These are phyloP conservation scores for Empidonax alnorum DNA, from an alignment of 2,113 vertebrate species.

Conservation along the genomic window DNA sequence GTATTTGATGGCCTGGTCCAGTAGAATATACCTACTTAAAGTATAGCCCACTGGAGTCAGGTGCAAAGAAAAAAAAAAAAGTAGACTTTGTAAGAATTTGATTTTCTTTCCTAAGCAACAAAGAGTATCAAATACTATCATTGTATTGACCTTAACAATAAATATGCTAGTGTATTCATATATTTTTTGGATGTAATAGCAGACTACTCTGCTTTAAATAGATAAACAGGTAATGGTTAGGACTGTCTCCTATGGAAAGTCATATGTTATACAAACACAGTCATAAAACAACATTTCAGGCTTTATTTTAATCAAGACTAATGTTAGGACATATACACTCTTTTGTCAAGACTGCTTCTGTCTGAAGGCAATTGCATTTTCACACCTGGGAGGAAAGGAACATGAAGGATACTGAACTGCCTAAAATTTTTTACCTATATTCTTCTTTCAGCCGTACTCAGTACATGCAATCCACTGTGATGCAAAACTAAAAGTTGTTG, in stretches of 20 bases:
- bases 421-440: neutral
- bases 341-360: constrained; percentile 14
- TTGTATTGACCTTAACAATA: constrained; percentile 67
- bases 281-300: constrained; percentile 38
- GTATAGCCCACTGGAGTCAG: neutral
- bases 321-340: neutral
- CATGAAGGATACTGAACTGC: neutral
- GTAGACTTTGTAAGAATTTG: neutral
- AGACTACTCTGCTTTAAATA: constrained; percentile 47
- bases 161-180: constrained; percentile 40
- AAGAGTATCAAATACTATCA: constrained; percentile 35
- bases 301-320: constrained; percentile 58
- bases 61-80: constrained; percentile 20
- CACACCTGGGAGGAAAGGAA: neutral
- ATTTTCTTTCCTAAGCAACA: constrained; percentile 24
- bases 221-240: constrained; percentile 63
- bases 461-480: neutral
- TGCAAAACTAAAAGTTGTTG: neutral
- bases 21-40: constrained; percentile 23
- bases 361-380: neutral
- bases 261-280: constrained; percentile 48
- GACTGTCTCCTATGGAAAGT: constrained; percentile 39
- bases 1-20: constrained; percentile 3
- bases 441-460: neutral
- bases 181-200: constrained; percentile 27